Base-by-base conservation (phyloP, 1,140 invertebrate genomes). In the Magallana ariakensis region DNA sequence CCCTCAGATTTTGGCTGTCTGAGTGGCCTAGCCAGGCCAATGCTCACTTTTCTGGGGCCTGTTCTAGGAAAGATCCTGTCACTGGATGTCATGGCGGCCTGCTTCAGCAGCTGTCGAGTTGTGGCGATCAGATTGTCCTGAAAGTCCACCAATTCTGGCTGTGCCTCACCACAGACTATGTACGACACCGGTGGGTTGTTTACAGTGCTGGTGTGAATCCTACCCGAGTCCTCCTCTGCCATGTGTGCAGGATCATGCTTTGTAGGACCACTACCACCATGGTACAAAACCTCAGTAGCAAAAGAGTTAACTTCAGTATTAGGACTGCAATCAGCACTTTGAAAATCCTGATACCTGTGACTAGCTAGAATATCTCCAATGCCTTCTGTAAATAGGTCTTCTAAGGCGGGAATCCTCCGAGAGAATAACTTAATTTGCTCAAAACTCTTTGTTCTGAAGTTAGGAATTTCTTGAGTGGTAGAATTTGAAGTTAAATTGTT, bases 11-110 rank as follows among this genome's bases (percentile, higher is more conserved):
- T 19, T 8, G 66, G 7, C 26, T 75, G 66, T 46, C 66, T 19
- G 26, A 75, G 66, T 33, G 66, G 66, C 22, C 66, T 75, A 26
- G 66, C 66, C 66, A 75, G 66, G 22, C 66, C 66, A 26, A 75
- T 75, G 66, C 66, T 75, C 4, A 75, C 66, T 75, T 22, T 75
- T 26, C 66, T 33, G 0, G 66, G 66, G 22, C 66, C 66, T 3
- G 66, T 13, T 26, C 66, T 75, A 6, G 5, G 66, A 33, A 75
- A 75, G 11, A 75, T 75, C 15, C 22, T 75, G 66, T 75, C 66
- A 75, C 33, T 75, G 22, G 66, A 8, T 3, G 66, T 26, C 22
- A 75, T 26, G 22, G 9, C 22, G 22, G 66, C 66, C 19, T 75
- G 66, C 66, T 75, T 75, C 22, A 75, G 22, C 15, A 75, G 10